Evolutionary conservation across 30 jellyfish, hydroid and myxozoan genomes (phyloP).

Genomic region (Catostylus mosaicus): DNA sequence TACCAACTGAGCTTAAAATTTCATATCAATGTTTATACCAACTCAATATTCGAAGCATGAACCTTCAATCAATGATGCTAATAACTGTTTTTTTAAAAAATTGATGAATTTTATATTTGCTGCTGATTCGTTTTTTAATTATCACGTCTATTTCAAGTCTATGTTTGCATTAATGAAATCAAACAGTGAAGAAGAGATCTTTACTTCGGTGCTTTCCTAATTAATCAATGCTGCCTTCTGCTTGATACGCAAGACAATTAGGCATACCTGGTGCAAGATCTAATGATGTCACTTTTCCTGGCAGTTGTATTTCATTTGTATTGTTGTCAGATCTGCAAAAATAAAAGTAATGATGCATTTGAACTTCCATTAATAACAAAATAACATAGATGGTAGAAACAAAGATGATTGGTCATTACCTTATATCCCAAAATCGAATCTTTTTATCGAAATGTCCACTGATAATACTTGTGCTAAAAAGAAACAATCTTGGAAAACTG

Average conservation of each 20-base stretch:
- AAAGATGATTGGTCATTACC: conserved; percentile 57
- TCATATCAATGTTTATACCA: too few species aligned
- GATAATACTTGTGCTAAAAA: conserved; percentile 81
- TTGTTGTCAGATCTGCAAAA: conserved; percentile 84
- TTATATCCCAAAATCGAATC: conserved; percentile 97
- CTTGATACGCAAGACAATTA: too few species aligned
- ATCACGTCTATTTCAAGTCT: not conserved
- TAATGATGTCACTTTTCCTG: conserved; percentile 92
- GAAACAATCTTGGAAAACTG: too few species aligned
- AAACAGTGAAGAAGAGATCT: too few species aligned
- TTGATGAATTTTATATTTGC: too few species aligned
- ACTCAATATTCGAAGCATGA: too few species aligned
- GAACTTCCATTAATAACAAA: not conserved
- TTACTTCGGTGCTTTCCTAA: too few species aligned
- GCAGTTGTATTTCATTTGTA: conserved; percentile 93
- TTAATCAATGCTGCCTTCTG: too few species aligned
- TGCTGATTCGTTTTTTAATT: not conserved
- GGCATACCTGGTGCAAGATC: conserved; percentile 90
- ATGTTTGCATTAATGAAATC: too few species aligned
- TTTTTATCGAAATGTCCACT: conserved; percentile 98
- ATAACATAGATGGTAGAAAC: not conserved
- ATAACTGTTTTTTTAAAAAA: too few species aligned
- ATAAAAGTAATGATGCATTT: not conserved
- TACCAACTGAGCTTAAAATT: too few species aligned
- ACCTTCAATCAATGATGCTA: too few species aligned